A percentile compares a stretch with the other conserved stretches of the same genome.
These are phyloP conservation scores for Synergus laeviventris DNA, from an alignment of 2,888 invertebrate genomes.

Conservation along the genomic window DNA sequence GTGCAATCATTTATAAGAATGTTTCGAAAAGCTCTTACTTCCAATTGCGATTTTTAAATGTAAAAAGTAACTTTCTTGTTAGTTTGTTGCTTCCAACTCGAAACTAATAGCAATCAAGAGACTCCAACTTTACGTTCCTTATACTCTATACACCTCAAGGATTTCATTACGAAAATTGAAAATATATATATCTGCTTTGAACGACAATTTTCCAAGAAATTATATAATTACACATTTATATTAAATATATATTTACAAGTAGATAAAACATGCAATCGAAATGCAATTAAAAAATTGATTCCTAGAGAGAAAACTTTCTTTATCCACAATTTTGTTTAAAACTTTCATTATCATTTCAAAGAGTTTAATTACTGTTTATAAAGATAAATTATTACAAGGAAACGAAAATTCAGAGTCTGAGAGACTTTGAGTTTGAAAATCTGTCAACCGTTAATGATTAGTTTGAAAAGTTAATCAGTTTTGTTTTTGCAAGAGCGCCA, in stretches of 20 bases:
- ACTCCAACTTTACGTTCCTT: constrained; percentile 33
- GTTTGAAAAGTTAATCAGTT: not conserved
- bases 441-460: not conserved
- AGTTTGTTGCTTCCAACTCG: constrained; percentile 21
- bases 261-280: too few species aligned
- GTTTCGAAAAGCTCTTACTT: constrained; percentile 36
- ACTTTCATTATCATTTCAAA: not conserved
- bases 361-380: not conserved
- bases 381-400: not conserved
- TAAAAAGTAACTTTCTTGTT: constrained; percentile 34
- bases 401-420: too few species aligned
- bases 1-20: constrained; percentile 19
- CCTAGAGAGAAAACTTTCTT: too few species aligned
- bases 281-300: too few species aligned
- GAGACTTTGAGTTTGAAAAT: not conserved
- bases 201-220: not conserved
- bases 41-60: constrained; percentile 38
- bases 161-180: constrained; percentile 26
- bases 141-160: constrained; percentile 17
- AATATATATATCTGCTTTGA: constrained; percentile 3
- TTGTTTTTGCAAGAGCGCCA: not conserved
- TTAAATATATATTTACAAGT: not conserved
- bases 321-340: not conserved
- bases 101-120: constrained; percentile 38
- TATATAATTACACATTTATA: not conserved